phyloP scores from a whole-genome alignment of 2,797 vertebrate genomes.

The Tolypeutes matacus region DNA sequence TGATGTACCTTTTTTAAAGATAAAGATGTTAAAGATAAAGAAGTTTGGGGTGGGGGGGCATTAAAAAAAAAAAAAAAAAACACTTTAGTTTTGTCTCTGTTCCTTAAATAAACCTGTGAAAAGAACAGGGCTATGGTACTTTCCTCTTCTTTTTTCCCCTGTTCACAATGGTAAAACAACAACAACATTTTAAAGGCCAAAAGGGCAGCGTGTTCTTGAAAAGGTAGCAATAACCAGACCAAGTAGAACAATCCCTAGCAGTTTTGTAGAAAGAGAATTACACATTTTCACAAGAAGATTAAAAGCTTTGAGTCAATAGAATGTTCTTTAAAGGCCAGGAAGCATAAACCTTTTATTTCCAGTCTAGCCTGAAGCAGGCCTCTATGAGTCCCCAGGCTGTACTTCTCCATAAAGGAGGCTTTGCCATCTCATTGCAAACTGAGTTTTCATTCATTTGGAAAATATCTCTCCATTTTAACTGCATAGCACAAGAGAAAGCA shows the following conservation, averaged over 20 bases:
- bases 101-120: neutral
- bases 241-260: neutral
- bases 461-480: slow-evolving; percentile 50
- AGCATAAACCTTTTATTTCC: slow-evolving; percentile 63
- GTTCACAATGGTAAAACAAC: neutral
- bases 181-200: neutral
- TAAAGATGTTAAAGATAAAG: neutral
- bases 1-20: neutral
- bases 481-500: slow-evolving; percentile 38
- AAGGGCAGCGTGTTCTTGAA: neutral
- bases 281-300: slow-evolving; percentile 51
- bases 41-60: neutral
- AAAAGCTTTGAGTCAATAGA: slow-evolving; percentile 47
- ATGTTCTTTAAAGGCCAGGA: neutral
- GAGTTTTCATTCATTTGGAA: slow-evolving; percentile 66
- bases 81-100: neutral
- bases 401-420: slow-evolving; percentile 35
- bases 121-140: neutral
- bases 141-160: neutral
- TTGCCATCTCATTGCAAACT: slow-evolving; percentile 56
- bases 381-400: slow-evolving; percentile 28
- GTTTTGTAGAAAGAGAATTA: slow-evolving; percentile 48
- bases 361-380: neutral
- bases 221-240: neutral
- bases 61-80: neutral